These are phyloP conservation scores for Galemys pyrenaicus DNA, from an alignment of 2,113 vertebrate species.

Conservation along the genomic window DNA sequence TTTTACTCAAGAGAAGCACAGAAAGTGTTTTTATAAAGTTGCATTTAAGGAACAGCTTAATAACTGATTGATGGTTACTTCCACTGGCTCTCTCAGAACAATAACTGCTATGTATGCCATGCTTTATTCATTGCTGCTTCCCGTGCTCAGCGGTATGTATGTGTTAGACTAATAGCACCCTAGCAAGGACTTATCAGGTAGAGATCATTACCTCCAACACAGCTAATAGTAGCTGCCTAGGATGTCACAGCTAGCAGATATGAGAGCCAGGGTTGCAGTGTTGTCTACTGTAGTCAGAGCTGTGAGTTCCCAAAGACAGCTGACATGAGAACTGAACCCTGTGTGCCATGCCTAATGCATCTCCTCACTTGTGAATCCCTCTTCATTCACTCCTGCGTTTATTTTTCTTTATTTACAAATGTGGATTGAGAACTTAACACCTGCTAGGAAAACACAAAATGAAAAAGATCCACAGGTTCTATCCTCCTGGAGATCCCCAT, in stretches of 20 bases:
- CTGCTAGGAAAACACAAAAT: neutral
- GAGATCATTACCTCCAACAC: neutral
- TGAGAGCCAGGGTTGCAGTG: neutral
- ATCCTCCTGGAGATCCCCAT: neutral
- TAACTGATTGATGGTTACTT: neutral
- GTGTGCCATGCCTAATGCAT: too few relatives aligned
- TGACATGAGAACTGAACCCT: neutral
- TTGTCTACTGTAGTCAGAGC: neutral
- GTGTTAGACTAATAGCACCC: neutral
- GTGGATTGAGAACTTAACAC: neutral
- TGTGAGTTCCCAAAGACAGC: neutral
- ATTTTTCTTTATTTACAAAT: neutral
- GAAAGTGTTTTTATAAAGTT: neutral
- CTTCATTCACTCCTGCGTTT: neutral
- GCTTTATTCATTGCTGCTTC: neutral
- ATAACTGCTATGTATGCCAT: neutral
- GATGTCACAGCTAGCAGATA: neutral
- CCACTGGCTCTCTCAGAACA: neutral
- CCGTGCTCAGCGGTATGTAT: neutral
- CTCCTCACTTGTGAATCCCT: neutral
- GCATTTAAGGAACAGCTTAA: neutral
- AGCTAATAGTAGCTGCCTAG: neutral
- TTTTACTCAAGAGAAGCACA: neutral
- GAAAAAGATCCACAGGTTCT: neutral
- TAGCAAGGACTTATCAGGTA: neutral